Percentiles rank a stretch among this genome's conserved stretches.
Evolutionary conservation across 1,140 invertebrate species (phyloP).

Genomic region (Elymnias hypermnestra): DNA sequence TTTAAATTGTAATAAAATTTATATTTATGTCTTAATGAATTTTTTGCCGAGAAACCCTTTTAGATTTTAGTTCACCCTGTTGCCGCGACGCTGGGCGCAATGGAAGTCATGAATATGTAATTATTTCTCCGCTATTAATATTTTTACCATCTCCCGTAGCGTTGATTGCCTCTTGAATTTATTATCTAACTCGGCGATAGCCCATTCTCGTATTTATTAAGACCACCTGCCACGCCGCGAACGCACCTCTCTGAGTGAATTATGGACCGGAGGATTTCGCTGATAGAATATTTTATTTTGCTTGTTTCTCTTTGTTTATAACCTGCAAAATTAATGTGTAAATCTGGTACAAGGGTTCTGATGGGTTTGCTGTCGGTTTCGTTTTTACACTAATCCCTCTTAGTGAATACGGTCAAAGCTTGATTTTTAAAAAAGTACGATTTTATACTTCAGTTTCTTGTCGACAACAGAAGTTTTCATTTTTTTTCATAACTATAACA

Average conservation of each 20-base stretch:
- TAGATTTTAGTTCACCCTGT: slow-evolving; percentile 46
- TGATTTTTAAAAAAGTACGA: no score
- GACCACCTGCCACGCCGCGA: slow-evolving; percentile 64
- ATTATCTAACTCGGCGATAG: slow-evolving; percentile 69
- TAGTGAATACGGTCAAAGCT: neutral
- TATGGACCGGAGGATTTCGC: slow-evolving; percentile 59
- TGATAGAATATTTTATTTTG: slow-evolving; percentile 75
- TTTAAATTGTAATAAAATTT: neutral
- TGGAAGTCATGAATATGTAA: slow-evolving; percentile 69
- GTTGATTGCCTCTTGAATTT: slow-evolving; percentile 76
- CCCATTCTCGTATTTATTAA: slow-evolving; percentile 73
- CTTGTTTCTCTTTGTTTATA: slow-evolving; percentile 40
- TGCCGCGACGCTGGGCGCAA: slow-evolving; percentile 31
- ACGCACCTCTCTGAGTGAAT: slow-evolving; percentile 63
- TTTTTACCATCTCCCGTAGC: slow-evolving; percentile 66
- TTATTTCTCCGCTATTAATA: slow-evolving; percentile 73
- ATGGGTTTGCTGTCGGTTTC: neutral
- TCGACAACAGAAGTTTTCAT: no score
- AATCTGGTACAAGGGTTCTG: slow-evolving; percentile 6
- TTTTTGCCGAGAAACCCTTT: slow-evolving; percentile 19
- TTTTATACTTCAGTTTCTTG: no score
- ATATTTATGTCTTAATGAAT: slow-evolving; percentile 16
- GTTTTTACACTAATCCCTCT: slow-evolving; percentile 2
- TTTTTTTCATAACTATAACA: no score
- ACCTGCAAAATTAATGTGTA: slow-evolving; percentile 29